Conservation (phyloP, 1,140 invertebrate genomes). For the Drosophila melanica region DNA sequence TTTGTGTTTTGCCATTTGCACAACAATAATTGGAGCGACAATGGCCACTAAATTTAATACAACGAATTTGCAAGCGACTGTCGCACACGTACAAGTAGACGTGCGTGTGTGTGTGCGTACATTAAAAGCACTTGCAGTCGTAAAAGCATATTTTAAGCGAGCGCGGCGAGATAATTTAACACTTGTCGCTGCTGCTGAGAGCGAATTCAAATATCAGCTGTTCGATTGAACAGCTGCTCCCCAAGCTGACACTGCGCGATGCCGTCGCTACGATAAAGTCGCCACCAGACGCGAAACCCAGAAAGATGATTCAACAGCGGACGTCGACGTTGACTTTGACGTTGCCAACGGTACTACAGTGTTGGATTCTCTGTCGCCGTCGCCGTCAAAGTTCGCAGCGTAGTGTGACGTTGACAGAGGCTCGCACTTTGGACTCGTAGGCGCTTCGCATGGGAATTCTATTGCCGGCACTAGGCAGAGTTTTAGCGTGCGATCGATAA, state of each 20-base stretch:
- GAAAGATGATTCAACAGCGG: slow-evolving; percentile 14
- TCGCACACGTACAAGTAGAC: background rate
- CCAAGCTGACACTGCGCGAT: slow-evolving; percentile 19
- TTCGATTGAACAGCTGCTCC: slow-evolving; percentile 29
- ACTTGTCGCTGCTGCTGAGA: slow-evolving; percentile 18
- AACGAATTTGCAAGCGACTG: slow-evolving; percentile 15
- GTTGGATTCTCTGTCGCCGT: background rate
- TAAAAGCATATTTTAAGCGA: background rate
- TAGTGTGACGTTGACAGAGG: background rate
- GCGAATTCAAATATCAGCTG: slow-evolving; percentile 38
- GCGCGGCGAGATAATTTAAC: slow-evolving; percentile 35
- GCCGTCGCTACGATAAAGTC: slow-evolving; percentile 16
- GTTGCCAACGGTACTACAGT: background rate
- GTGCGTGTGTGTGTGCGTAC: background rate
- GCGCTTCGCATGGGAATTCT: background rate
- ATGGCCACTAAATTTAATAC: slow-evolving; percentile 30
- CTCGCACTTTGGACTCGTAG: slow-evolving; percentile 1
- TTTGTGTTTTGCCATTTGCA: slow-evolving; percentile 28
- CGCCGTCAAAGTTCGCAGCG: background rate
- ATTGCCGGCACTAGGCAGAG: background rate
- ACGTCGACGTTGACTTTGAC: background rate
- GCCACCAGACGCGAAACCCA: background rate
- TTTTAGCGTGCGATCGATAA: background rate
- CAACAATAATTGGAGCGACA: slow-evolving; percentile 36
- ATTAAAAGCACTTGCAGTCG: background rate